Conservation (phyloP, 35 echinoderm and acorn worm genomes). For the Hemicentrotus pulcherrimus region DNA sequence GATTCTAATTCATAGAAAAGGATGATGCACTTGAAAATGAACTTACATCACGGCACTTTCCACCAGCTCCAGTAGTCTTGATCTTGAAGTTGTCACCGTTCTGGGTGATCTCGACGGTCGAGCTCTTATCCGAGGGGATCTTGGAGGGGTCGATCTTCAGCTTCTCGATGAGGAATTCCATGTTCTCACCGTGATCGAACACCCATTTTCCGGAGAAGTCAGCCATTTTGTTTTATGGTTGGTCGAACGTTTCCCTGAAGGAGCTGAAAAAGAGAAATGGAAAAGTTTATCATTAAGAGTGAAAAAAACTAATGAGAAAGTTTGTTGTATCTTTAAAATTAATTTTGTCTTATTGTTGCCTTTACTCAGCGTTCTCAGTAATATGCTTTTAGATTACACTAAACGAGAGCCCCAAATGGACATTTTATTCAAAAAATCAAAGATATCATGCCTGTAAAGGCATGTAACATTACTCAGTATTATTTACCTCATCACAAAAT, state of each 20-base stretch:
- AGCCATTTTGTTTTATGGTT: constrained; percentile 57
- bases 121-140: constrained; percentile 57
- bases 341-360: no score
- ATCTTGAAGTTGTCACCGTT: constrained; percentile 76
- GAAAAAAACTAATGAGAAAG: no score
- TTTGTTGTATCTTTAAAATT: no score
- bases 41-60: constrained; percentile 43
- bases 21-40: not conserved
- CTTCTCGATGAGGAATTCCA: constrained; percentile 61
- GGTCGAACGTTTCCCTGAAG: constrained; percentile 27
- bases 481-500: no score
- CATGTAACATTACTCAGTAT: no score
- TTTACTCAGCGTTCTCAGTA: no score
- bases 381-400: no score
- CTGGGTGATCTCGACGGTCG: constrained; percentile 66
- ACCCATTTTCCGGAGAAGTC: constrained; percentile 80
- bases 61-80: constrained; percentile 43
- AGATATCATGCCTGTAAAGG: no score
- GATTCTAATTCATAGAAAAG: no score
- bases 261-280: not conserved
- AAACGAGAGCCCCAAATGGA: no score
- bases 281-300: not conserved
- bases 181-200: constrained; percentile 73
- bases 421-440: no score
- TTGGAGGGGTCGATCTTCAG: constrained; percentile 74